Conservation (phyloP, 2,888 invertebrate species). For the Agriopis marginaria region DNA sequence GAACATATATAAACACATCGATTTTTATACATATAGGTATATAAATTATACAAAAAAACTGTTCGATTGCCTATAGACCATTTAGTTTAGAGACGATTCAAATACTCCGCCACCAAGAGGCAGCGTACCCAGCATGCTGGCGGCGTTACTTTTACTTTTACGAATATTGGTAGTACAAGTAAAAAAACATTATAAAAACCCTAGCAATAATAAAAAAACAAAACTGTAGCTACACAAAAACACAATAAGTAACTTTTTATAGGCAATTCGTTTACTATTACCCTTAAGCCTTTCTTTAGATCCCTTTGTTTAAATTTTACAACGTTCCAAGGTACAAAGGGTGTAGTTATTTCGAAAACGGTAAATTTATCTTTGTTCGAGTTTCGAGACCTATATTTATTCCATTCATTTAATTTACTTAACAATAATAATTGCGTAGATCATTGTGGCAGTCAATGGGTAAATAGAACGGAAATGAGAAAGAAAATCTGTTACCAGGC, state of each 20-base stretch:
- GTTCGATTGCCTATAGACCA: no score
- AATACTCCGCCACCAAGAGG: no score
- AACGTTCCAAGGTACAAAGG: conserved; percentile 8
- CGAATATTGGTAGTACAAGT: neutral
- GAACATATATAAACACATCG: no score
- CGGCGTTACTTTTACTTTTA: neutral
- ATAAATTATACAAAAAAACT: no score
- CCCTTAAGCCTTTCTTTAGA: conserved; percentile 21
- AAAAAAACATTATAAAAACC: neutral
- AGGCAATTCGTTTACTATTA: conserved; percentile 36
- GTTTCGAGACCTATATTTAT: conserved; percentile 15
- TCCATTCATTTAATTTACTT: conserved; percentile 17
- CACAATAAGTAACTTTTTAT: conserved; percentile 28
- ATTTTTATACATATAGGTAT: no score
- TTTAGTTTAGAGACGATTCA: no score
- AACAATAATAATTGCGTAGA: conserved; percentile 6
- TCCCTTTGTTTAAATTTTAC: conserved; percentile 33
- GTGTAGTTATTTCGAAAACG: conserved; percentile 10
- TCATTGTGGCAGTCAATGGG: neutral
- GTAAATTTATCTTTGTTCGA: conserved; percentile 21
- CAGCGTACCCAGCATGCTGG: no score
- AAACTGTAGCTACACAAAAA: conserved; percentile 8
- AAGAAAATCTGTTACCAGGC: no score
- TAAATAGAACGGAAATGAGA: no score
- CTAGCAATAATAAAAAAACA: neutral